Base-by-base conservation (phyloP, 2,113 vertebrate species). In the Dromaius novaehollandiae region DNA sequence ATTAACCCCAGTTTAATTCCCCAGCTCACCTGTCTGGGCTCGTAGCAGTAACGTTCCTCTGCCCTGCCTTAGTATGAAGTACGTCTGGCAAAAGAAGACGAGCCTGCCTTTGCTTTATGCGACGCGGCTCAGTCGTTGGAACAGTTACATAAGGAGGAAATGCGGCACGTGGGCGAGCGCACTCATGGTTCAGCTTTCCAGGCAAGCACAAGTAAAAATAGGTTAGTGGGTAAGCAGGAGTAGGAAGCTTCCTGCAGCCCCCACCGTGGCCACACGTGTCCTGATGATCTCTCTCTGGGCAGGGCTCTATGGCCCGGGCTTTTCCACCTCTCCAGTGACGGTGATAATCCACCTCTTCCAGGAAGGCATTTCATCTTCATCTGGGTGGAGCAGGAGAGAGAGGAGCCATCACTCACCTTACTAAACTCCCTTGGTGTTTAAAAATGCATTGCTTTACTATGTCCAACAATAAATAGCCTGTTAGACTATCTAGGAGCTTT, bases 101-200 rank as follows among this genome's bases (percentile, higher is more conserved):
- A 70, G 14, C 28, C 51, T 78, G 17, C 8, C 28, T 89, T 70
- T 75, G n/a, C 17, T 71, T 78, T 74, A 28, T 24, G 26, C 3
- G 3, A 24, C 1, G 1, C 24, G 28, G 7, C 21, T 48, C 4
- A 0, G 3, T 1, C 80, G 70, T 53, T 17, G 22, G 42, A 86
- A 42, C 15, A 17, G 38, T 60, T 89, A 18, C 8, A 13, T 74
- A 48, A 53, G 65, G 36, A 86, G 40, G 20, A 89, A 68, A 80
- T 6, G 20, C 0, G 0, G 15, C 18, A 15, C 25, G 74, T 58
- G 26, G 53, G 44, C 1, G 1, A 17, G n/a, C 1, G 0, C 38
- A 21, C 12, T 81, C 22, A 11, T 36, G 14, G 51, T 61, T 83
- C 16, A 20, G 56, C n/a, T 84, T 87, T 63, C 28, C 65, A 73